Evolutionary conservation across 2,113 vertebrate genomes (phyloP).

Genomic region (Steatornis caripensis): DNA sequence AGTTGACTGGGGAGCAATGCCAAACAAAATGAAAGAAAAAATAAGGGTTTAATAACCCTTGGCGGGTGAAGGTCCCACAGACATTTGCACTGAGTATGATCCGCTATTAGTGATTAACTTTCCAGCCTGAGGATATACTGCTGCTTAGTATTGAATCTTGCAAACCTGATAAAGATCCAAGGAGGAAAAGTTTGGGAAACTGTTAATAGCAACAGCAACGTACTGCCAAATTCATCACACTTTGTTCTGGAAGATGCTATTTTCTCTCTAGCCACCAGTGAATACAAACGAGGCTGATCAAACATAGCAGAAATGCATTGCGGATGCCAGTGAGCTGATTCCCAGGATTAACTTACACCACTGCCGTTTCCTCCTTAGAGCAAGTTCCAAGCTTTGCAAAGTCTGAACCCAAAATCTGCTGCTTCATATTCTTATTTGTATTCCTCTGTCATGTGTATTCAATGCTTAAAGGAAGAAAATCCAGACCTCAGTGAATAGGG

Average conservation of each 20-base stretch:
- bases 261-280: background rate
- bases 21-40: background rate
- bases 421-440: background rate
- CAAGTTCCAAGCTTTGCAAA: background rate
- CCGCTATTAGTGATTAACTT: background rate
- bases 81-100: background rate
- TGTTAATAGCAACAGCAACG: background rate
- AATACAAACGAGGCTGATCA: background rate
- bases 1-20: background rate
- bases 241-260: background rate
- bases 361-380: background rate
- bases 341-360: background rate
- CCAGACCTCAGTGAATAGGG: background rate
- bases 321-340: background rate
- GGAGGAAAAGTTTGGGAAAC: background rate
- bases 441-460: background rate
- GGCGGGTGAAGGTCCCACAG: background rate
- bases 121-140: background rate
- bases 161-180: background rate
- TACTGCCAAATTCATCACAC: background rate
- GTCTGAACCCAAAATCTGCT: background rate
- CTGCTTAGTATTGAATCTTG: background rate
- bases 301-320: background rate
- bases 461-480: background rate
- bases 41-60: background rate